Base-by-base conservation (phyloP, 2,888 invertebrate genomes). In the Lochmaea crataegi region DNA sequence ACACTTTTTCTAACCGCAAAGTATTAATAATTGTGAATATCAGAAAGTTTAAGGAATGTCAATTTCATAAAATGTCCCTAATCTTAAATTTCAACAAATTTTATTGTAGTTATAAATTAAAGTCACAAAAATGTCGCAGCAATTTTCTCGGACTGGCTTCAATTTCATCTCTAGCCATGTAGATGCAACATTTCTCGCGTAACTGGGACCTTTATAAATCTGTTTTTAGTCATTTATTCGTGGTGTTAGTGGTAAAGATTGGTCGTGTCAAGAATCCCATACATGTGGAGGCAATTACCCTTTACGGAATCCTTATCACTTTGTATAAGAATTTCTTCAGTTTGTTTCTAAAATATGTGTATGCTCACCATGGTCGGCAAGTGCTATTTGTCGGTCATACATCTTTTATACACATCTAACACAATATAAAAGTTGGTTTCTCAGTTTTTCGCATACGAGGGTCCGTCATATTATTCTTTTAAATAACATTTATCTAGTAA, bases 201-300 rank as follows among this genome's bases (percentile, higher is more conserved):
- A 65, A 32, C 65, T 65, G 48, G 77, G 79, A 80, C 77, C 79
- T 80, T 77, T 80, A 82, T 80, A 81, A 83, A 82, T 83, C 77
- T 76, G 77, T 77, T 77, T 81, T 77, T 75, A 76, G 76, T 75
- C 67, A 65, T 70, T 61, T 58, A 69, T 72, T 75, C 68, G 72
- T 71, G 68, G 66, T 65, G 65, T 75, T 76, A 69, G n/a, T 51
- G 51, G 38, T 14, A 56, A 56, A 71, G 75, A 75, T 75, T 77
- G 58, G 14, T 68, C 74, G 72, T 74, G 76, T 66, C 60, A 71
- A 77, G 78, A 79, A 80, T 79, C 73, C 74, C 73, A 76, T 77
- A 78, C 75, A 76, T 72, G 77, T 79, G 78, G 71, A 78, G 76
- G 78, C 77, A 78, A 80, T 79, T 80, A 80, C 80, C 80, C 77